A percentile compares a stretch with the other conserved stretches of the same genome.
Conservation (phyloP, 2,888 invertebrate species). For the Leucania comma region DNA sequence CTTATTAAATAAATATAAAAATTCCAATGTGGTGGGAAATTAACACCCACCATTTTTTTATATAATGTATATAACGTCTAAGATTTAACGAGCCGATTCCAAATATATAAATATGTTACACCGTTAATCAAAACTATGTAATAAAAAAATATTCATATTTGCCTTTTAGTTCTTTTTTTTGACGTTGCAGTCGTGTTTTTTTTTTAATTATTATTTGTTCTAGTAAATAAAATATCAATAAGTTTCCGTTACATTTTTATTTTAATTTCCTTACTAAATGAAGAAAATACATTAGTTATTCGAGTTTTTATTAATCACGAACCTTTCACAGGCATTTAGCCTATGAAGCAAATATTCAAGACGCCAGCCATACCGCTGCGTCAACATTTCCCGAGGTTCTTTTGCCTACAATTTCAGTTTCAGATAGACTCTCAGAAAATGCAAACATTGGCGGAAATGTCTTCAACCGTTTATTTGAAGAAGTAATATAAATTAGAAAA, state of each 20-base stretch:
- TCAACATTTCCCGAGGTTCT: slow-evolving; percentile 44
- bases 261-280: neutral
- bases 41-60: no score
- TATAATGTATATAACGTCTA: no score
- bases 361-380: slow-evolving; percentile 25
- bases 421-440: slow-evolving; percentile 32
- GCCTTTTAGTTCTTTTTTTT: no score
- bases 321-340: slow-evolving; percentile 34
- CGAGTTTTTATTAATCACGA: slow-evolving; percentile 22
- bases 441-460: slow-evolving; percentile 33
- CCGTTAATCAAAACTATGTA: no score
- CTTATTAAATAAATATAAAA: no score
- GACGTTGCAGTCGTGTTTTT: no score
- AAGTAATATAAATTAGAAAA: slow-evolving; percentile 8
- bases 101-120: no score
- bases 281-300: slow-evolving; percentile 3
- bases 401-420: slow-evolving; percentile 36
- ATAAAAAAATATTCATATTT: no score
- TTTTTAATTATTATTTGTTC: no score
- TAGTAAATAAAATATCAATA: slow-evolving; percentile 1
- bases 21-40: no score
- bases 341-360: slow-evolving; percentile 44
- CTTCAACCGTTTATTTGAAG: neutral
- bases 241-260: slow-evolving; percentile 5
- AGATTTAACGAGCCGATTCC: no score